Percentiles rank a stretch among this genome's conserved stretches.
These are phyloP conservation scores for Atta texana DNA, from an alignment of 1,140 invertebrate species.

Conservation along the genomic window DNA sequence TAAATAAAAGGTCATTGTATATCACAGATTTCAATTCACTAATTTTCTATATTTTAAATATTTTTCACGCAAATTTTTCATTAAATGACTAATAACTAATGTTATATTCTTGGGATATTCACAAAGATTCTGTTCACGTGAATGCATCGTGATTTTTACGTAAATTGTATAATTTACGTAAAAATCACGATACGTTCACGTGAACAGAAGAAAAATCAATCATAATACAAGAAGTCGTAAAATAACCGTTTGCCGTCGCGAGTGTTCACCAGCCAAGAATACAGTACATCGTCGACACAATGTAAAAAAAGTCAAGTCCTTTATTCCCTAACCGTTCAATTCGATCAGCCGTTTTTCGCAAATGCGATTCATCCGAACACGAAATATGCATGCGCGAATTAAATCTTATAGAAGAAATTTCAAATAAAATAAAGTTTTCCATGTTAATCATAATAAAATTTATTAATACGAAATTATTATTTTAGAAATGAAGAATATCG, in stretches of 20 bases:
- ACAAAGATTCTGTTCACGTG: neutral
- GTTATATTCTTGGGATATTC: neutral
- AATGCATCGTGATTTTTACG: too few species aligned
- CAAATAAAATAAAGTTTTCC: neutral
- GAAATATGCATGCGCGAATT: neutral
- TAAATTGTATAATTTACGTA: neutral
- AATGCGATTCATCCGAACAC: neutral
- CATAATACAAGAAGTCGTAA: conserved; percentile 56
- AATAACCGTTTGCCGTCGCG: conserved; percentile 43
- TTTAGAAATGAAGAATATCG: neutral
- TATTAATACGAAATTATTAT: neutral
- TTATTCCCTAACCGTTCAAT: conserved; percentile 25
- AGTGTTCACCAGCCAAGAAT: conserved; percentile 49
- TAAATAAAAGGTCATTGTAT: neutral
- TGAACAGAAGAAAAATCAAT: conserved; percentile 2
- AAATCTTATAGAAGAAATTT: neutral
- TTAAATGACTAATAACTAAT: neutral
- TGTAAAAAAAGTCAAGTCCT: conserved; percentile 15
- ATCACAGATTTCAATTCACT: neutral
- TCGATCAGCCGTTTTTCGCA: conserved; percentile 24
- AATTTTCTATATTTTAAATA: neutral
- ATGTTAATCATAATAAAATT: neutral
- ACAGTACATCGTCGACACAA: conserved; percentile 6
- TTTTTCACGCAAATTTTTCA: neutral
- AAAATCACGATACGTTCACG: conserved; percentile 9